These are phyloP conservation scores for Papilio machaon DNA, from an alignment of 1,140 invertebrate genomes.

Conservation along the genomic window DNA sequence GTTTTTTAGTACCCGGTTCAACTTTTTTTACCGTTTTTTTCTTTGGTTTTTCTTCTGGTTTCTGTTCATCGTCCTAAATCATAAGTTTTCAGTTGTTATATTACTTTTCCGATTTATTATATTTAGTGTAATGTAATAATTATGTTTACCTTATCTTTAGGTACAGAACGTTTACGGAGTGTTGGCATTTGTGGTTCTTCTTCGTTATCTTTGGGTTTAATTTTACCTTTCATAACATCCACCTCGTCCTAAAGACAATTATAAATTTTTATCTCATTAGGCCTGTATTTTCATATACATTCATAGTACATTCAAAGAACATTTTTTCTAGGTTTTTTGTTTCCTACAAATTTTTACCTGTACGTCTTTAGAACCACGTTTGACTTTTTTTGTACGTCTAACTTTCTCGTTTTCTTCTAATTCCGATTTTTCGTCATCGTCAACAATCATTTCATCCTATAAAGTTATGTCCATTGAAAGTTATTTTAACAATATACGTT, in stretches of 20 bases:
- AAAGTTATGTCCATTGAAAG: slow-evolving; percentile 35
- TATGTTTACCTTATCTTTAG: slow-evolving; percentile 73
- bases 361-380: slow-evolving; percentile 71
- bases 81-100: slow-evolving; percentile 38
- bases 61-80: slow-evolving; percentile 73
- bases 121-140: slow-evolving; percentile 1
- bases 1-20: slow-evolving; percentile 72
- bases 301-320: neutral
- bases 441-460: slow-evolving; percentile 57
- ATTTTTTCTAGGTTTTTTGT: neutral
- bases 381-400: slow-evolving; percentile 73
- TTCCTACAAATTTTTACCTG: slow-evolving; percentile 58
- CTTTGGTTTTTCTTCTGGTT: slow-evolving; percentile 76
- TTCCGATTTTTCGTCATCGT: slow-evolving; percentile 72
- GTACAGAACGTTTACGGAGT: slow-evolving; percentile 68
- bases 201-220: slow-evolving; percentile 75
- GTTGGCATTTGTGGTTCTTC: slow-evolving; percentile 69
- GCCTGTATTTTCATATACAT: neutral
- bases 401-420: slow-evolving; percentile 80
- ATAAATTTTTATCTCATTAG: neutral
- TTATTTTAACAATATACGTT: neutral
- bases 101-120: neutral
- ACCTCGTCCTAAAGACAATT: slow-evolving; percentile 70
- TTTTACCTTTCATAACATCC: slow-evolving; percentile 76
- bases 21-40: slow-evolving; percentile 70